A percentile compares a stretch with the other conserved stretches of the same genome.
Conservation (phyloP, 2,113 vertebrate genomes). For the Ornithorhynchus anatinus region DNA sequence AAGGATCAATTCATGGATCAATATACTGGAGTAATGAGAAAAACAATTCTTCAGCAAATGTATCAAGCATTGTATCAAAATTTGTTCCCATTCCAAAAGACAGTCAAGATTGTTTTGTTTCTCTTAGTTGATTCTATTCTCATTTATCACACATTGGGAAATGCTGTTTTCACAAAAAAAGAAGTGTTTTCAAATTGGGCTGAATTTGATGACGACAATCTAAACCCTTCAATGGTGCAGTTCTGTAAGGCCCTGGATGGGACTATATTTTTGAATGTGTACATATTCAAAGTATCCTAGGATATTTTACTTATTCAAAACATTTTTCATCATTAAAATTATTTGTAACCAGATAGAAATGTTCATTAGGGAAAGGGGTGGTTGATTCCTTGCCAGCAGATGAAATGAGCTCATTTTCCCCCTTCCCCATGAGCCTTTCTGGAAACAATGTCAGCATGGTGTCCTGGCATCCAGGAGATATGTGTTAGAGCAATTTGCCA, state of each 20-base stretch:
- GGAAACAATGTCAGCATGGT: accelerated
- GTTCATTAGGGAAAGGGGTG: neutral
- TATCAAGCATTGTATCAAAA: slow-evolving; percentile 2
- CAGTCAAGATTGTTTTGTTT: neutral
- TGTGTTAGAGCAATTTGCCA: accelerated
- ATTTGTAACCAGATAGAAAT: slow-evolving; percentile 6
- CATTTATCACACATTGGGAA: slow-evolving; percentile 31
- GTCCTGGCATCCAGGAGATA: neutral
- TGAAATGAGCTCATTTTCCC: accelerated
- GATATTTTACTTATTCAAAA: neutral
- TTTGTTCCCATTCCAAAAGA: slow-evolving; percentile 20
- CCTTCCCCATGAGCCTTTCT: neutral
- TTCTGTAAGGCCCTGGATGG: neutral
- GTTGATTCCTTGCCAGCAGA: neutral
- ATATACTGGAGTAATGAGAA: neutral
- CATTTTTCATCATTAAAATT: neutral
- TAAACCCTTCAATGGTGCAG: slow-evolving; percentile 15
- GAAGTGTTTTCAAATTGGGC: neutral
- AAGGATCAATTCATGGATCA: no score
- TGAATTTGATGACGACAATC: slow-evolving; percentile 36
- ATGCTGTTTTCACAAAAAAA: slow-evolving; percentile 28
- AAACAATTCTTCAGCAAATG: neutral
- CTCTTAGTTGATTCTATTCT: slow-evolving; percentile 15
- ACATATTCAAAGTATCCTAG: no score
- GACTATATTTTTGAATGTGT: no score